Evolutionary conservation across 1,140 invertebrate species (phyloP).

Genomic region (Diachasmimorpha longicaudata): DNA sequence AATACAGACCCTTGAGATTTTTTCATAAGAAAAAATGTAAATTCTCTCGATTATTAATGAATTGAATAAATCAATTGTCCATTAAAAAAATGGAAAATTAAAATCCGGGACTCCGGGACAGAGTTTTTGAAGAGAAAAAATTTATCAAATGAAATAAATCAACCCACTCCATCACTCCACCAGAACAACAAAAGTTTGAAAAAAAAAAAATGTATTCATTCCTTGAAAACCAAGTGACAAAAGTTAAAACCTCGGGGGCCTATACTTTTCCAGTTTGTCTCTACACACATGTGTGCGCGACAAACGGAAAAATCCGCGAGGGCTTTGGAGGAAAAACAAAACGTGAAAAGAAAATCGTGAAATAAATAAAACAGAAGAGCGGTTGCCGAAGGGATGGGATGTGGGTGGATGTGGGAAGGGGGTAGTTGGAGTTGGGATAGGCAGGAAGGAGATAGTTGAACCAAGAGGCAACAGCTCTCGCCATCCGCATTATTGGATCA

Average conservation of each 20-base stretch:
- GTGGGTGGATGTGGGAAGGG: neutral
- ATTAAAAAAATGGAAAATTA: no score
- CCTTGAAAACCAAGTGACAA: neutral
- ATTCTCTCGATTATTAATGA: neutral
- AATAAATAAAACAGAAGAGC: neutral
- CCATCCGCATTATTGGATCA: slow-evolving; percentile 19
- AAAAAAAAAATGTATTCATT: no score
- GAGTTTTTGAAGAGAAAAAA: neutral
- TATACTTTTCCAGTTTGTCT: neutral
- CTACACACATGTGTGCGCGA: neutral
- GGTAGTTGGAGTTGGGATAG: no score
- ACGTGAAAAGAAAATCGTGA: neutral
- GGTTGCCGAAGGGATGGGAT: no score
- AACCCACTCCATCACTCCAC: no score
- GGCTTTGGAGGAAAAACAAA: neutral
- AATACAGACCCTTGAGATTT: neutral
- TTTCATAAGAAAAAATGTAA: neutral
- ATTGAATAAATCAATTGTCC: neutral
- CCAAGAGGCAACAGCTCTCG: neutral
- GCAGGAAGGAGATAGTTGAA: neutral
- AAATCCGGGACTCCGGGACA: no score
- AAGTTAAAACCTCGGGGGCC: neutral
- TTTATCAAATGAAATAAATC: no score
- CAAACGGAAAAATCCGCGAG: neutral
- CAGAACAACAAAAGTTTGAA: no score